Base-by-base conservation (phyloP, 2,113 vertebrate genomes). In the Apteryx owenii region DNA sequence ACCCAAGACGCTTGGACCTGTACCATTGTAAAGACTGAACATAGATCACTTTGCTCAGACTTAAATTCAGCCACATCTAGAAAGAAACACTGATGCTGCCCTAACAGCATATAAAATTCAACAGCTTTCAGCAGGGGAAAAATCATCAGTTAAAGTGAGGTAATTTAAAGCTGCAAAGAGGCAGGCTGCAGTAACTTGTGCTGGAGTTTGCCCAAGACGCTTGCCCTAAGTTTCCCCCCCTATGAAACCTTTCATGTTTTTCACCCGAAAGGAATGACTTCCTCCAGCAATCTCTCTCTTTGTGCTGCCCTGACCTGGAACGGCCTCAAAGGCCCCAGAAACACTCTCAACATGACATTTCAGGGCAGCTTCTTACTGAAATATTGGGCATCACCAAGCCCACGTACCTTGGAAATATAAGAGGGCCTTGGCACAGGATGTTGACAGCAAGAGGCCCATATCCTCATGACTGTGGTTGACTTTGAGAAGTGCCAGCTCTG, bases 391-490 rank as follows among this genome's bases (percentile, higher is more conserved):
- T 10, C n/a, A 53, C 36, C 36, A 58, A 90, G 54, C 54, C 26
- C 51, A 29, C 4, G 0, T 29, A 48, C 54, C 46, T 50, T 15
- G 68, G 64, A 71, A 72, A 73, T 5, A 20, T 60, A 54, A 56
- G 26, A 9, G 2, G 40, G 33, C 50, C 64, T 81, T 4, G 2
- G 29, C 1, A 0, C 44, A 9, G 0, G 4, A 22, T 28, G 40
- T 36, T 58, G 11, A 26, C 23, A 38, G 36, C 1, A 2, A 5
- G 18, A 51, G 28, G 44, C 6, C 12, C 62, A 61, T 36, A 36
- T 10, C 46, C 31, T 40, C 1, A 0, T 8, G 3, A 0, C 9
- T 0, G 0, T 25, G 14, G 50, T 15, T 40, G 61, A 42, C 31
- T 42, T 88, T 12, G 54, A 13, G 42, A 86, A 51, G 42, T 6